Evolutionary conservation across 2,888 invertebrate genomes (phyloP), one percentile per base, ranked within the genome.

Genomic region (Acleris sparsana): DNA sequence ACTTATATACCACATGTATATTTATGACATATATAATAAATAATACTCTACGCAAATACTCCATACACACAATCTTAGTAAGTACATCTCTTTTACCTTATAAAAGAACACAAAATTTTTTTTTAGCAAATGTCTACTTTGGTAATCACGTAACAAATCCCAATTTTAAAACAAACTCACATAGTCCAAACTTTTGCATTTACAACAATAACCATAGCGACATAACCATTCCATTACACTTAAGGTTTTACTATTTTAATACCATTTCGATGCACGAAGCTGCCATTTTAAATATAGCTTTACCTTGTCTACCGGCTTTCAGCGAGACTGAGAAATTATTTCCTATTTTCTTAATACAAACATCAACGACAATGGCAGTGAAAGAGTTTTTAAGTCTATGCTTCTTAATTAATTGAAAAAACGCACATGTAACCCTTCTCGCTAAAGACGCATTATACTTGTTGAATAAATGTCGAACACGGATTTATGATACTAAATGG

Each of bases 221-320:
- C 46, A 53, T 52, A 63, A 13, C 4, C 39, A 39, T 39, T 11
- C 39, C 39, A n/a, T 13, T 39, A 13, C 13, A 39, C 3, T 13
- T 39, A 39, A 46, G 25, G 25, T 44, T 46, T 46, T n/a, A 46
- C 17, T 22, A 13, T 46, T 44, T 44, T 6, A 46, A 25, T 18
- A 29, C 46, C 20, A 53, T 33, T 57, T 33, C 59, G 48, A 64
- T 59, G 58, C 29, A 53, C 33, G 53, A 64, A 46, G 53, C 59
- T 53, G 59, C 49, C 11, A 46, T n/a, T 57, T 25, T 4, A 33
- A 18, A 18, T 25, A 51, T 29, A 18, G 5, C 16, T 18, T 53
- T 63, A 63, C 63, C 58, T 29, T 63, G 63, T 51, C 46, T n/a
- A 57, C 57, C 63, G 63, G 52, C 25, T 63, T 17, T 25, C 46